These are phyloP conservation scores for Delichon dasypus DNA, from an alignment of 2,797 vertebrate genomes.

Conservation along the genomic window DNA sequence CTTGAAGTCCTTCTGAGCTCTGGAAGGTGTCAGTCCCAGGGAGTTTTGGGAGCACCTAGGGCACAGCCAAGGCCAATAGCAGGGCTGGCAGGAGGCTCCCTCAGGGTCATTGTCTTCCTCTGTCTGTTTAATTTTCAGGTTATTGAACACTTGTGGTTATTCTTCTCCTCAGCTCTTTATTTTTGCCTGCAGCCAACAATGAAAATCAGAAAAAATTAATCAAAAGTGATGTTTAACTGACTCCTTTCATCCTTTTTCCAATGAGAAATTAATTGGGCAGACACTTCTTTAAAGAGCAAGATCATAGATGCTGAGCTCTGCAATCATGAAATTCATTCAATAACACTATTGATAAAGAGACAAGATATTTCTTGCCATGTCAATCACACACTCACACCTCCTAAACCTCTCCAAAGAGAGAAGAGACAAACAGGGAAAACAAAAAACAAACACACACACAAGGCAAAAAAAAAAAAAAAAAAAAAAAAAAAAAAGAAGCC, in stretches of 20 bases:
- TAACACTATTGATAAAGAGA: not conserved
- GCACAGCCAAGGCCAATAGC: not conserved
- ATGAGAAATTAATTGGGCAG: not conserved
- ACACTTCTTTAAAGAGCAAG: not conserved
- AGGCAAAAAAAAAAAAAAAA: too few relatives aligned
- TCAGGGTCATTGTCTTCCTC: not conserved
- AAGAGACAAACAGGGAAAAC: not conserved
- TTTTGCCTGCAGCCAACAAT: not conserved
- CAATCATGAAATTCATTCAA: not conserved
- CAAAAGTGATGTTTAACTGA: not conserved
- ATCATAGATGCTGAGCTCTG: not conserved
- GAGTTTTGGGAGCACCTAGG: not conserved
- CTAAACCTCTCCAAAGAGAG: not conserved
- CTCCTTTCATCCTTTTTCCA: not conserved
- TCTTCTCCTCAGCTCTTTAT: not conserved
- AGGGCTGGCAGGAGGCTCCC: not conserved
- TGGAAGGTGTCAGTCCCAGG: not conserved
- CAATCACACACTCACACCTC: not conserved
- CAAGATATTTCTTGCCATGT: not conserved
- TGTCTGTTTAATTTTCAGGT: not conserved
- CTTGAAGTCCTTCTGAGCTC: not conserved
- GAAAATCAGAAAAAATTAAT: slow-evolving; percentile 8
- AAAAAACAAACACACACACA: not conserved
- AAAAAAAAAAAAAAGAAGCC: not conserved
- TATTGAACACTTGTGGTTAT: not conserved